Evolutionary conservation across 2,797 vertebrate species (phyloP).

Genomic region (Vultur gryphus): DNA sequence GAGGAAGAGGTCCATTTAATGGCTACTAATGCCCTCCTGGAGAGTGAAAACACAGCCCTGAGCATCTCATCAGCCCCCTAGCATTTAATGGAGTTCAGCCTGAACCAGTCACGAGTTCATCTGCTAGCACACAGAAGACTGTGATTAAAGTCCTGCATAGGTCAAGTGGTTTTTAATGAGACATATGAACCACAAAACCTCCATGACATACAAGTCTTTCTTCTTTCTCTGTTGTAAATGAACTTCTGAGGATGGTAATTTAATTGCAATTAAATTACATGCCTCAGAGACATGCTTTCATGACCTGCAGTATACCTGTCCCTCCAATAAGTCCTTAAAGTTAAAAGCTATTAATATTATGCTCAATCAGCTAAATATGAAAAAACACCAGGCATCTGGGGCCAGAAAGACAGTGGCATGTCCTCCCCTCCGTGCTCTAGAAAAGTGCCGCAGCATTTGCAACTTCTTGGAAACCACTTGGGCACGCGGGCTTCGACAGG

Average conservation of each 20-base stretch:
- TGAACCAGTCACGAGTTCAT: neutral
- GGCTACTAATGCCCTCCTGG: neutral
- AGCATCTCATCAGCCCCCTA: neutral
- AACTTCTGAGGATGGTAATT: neutral
- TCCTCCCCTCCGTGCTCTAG: fast-evolving
- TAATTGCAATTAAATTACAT: neutral
- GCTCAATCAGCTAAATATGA: neutral
- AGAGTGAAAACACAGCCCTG: neutral
- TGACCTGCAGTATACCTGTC: neutral
- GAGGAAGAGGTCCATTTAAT: neutral
- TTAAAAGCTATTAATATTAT: neutral
- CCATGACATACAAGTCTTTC: neutral
- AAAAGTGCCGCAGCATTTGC: neutral
- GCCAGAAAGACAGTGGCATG: neutral
- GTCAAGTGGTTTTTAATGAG: neutral
- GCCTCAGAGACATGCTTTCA: neutral
- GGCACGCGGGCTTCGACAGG: fast-evolving
- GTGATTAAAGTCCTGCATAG: neutral
- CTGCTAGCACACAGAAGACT: neutral
- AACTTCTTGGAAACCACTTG: neutral
- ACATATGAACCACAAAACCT: neutral
- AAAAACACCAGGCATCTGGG: neutral
- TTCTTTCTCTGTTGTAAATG: neutral
- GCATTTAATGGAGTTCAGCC: neutral
- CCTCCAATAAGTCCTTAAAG: neutral